These are phyloP conservation scores for Himalopsyche tibetana DNA, from an alignment of 2,888 invertebrate genomes.

Conservation along the genomic window DNA sequence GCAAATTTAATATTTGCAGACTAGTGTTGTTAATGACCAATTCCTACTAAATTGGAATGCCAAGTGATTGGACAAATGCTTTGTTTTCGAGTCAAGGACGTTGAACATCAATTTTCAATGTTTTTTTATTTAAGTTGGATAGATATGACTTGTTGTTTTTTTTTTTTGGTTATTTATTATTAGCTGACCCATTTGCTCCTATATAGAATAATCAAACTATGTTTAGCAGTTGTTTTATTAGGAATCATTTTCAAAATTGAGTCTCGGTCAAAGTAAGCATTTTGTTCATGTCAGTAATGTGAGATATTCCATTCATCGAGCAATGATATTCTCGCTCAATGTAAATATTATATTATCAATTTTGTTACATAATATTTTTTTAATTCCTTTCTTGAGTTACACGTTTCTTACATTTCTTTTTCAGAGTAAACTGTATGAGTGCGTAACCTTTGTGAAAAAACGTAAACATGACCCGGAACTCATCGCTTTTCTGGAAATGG, in stretches of 20 bases:
- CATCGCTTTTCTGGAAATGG: constrained; percentile 89
- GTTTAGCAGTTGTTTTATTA: background rate
- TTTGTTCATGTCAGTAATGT: background rate
- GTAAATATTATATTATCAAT: background rate
- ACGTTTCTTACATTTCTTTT: constrained; percentile 61
- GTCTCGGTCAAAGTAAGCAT: background rate
- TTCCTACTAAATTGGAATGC: background rate
- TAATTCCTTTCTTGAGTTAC: background rate
- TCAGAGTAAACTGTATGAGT: constrained; percentile 83
- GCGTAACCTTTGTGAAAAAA: constrained; percentile 81
- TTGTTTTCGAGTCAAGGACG: background rate
- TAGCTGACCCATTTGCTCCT: background rate
- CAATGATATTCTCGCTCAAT: background rate
- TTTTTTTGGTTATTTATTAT: background rate
- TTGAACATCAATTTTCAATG: background rate
- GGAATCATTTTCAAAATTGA: background rate
- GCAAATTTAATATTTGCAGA: too few relatives aligned
- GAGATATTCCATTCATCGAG: background rate
- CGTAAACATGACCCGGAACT: constrained; percentile 86
- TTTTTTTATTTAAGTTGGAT: background rate
- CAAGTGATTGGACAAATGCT: background rate
- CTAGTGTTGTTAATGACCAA: too few relatives aligned
- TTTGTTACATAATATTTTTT: background rate
- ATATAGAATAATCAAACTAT: background rate
- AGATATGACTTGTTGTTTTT: background rate